Evolutionary conservation across 2,113 vertebrate genomes (phyloP), one percentile per base, ranked within the genome.

Genomic region (Sinocyclocheilus maitianheensis): DNA sequence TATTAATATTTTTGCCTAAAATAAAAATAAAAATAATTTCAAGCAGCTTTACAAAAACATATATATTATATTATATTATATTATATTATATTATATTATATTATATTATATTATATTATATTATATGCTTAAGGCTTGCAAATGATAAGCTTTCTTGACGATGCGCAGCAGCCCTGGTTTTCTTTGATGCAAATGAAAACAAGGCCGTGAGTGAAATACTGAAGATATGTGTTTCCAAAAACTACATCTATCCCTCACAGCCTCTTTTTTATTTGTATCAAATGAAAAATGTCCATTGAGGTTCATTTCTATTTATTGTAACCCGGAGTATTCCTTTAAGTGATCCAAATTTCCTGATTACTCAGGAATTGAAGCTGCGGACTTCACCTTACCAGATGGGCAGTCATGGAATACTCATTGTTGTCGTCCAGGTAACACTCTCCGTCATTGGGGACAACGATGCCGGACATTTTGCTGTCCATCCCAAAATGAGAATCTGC

Each of bases 381-480:
- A 60, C 80, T 74, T 88, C 74, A 77, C 89, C 75, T 94, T 94
- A 99, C 98, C 96, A 96, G 93, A 84, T 95, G 22, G 9, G 95
- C 96, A 88, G 97, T 96, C 97, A 97, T 99, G 89, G 95, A 94
- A 86, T 99, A 99, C 89, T 98, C 97, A 65, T 99, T 99, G 87
- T 96, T 97, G 90, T 83, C 93, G 88, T 99, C 97, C 94, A 99
- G 93, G 90, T 99, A 97, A 90, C 98, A 99, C 88, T 96, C 94
- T 0, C 97, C 96, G 5, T 99, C 98, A 1, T 99, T 99, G 84
- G 98, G 98, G 89, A 97, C 95, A 86, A 99, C 98, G 0, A 99
- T 98, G 80, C 98, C 98, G 4, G 98, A 96, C 93, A 99, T 92
- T 92, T 97, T 99, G 90, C 98, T 99, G 92, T 99, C 98, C 98